phyloP scores from a whole-genome alignment of 1,140 invertebrate species.

The Oscheius sp. region DNA sequence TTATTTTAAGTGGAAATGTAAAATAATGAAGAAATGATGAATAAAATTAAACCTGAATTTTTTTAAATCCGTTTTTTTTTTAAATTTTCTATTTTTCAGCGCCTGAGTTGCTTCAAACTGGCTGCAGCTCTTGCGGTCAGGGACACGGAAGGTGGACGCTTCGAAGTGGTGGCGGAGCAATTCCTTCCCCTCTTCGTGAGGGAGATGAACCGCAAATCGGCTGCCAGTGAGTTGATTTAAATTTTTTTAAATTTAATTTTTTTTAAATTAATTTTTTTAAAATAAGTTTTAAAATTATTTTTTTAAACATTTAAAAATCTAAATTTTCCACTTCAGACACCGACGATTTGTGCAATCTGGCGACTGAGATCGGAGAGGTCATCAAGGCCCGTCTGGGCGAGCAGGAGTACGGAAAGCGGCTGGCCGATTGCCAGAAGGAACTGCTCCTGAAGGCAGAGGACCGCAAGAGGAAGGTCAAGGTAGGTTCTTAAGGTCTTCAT shows the following conservation, averaged over 20 bases:
- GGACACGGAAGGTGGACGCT: background rate
- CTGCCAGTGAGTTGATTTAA: conserved; percentile 4
- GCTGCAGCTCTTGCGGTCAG: conserved; percentile 31
- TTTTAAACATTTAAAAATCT: background rate
- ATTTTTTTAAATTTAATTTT: background rate
- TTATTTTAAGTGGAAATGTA: no score
- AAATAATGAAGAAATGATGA: no score
- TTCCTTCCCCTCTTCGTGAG: conserved; percentile 32
- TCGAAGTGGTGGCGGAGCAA: conserved; percentile 1
- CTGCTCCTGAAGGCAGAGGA: conserved; percentile 12
- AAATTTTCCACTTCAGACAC: conserved; percentile 14
- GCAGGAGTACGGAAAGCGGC: conserved; percentile 9
- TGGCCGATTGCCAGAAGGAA: conserved; percentile 30
- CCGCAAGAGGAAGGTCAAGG: conserved; percentile 26
- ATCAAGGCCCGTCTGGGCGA: conserved; percentile 33
- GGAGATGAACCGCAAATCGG: conserved; percentile 34
- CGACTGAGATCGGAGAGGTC: conserved; percentile 36
- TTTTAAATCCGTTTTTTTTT: no score
- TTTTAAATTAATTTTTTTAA: background rate
- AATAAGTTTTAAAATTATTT: background rate
- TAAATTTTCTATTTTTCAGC: conserved; percentile 27
- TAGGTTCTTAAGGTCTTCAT: background rate
- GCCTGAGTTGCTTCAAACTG: conserved; percentile 35
- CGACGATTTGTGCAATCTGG: conserved; percentile 34
- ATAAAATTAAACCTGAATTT: no score